Conservation (phyloP, 2,113 vertebrate species). For the Cisticola juncidis region DNA sequence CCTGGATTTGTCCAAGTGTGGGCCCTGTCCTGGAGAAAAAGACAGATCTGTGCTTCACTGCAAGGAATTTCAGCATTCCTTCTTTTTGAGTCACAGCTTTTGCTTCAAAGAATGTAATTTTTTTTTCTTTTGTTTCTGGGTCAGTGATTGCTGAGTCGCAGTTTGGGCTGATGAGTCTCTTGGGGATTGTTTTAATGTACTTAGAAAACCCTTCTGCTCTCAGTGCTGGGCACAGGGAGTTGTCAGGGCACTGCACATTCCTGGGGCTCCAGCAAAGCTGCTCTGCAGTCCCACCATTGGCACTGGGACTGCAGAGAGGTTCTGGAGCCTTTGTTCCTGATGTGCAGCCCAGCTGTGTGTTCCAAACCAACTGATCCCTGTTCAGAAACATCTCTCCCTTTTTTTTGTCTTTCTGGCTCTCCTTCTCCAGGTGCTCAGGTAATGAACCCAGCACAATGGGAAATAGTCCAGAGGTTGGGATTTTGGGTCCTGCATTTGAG, state of each 20-base stretch:
- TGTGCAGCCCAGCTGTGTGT: not conserved
- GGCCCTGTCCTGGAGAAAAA: not conserved
- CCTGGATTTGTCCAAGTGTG: not conserved
- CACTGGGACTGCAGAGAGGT: not conserved
- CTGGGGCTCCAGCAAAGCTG: not conserved
- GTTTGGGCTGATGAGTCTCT: not conserved
- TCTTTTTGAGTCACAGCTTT: not conserved
- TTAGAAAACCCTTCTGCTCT: not conserved
- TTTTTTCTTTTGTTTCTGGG: not conserved
- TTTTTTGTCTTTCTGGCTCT: not conserved
- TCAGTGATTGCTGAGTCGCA: not conserved
- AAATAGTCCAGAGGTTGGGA: not conserved
- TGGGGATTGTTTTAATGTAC: not conserved
- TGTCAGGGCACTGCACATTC: not conserved
- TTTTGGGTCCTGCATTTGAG: not conserved
- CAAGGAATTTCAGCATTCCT: not conserved
- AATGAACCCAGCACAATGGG: not conserved
- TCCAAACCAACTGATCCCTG: accelerated
- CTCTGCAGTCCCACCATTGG: accelerated
- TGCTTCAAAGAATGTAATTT: not conserved
- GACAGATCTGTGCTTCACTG: not conserved
- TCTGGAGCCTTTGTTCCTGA: not conserved
- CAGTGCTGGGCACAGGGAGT: not conserved
- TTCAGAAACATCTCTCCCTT: not conserved
- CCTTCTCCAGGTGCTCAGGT: not conserved